Base-by-base conservation (phyloP, 2,113 vertebrate species). In the Calcarius ornatus region DNA sequence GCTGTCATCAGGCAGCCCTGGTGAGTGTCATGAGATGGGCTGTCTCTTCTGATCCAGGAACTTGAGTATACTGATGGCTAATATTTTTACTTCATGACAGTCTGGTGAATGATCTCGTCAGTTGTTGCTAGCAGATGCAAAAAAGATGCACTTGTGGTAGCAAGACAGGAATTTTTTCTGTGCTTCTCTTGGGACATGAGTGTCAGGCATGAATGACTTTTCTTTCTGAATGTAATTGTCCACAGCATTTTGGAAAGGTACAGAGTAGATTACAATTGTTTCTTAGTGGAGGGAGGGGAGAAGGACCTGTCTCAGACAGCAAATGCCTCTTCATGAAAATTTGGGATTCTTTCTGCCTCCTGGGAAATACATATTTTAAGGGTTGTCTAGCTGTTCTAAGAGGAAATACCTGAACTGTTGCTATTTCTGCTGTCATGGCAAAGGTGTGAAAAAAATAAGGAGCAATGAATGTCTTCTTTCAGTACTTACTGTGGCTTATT, bases 101-200 rank as follows among this genome's bases (percentile, higher is more conserved):
- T 81, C 76, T 19, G 15, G 59, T 83, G 85, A 81, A 53, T 86
- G 79, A 86, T 82, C 64, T 95, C 76, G 73, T 86, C 68, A 68
- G 79, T 64, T 86, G 69, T 56, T 95, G 69, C 63, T 81, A 71
- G 79, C 90, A 90, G 79, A 86, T 96, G 77, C 92, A 88, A 54
- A 86, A 96, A 35, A 28, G 5, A 75, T 90, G 71, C 35, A 24
- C 35, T 40, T 77, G 66, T 89, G 84, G 53, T 87, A 82, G 63
- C 64, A 88, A 77, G 50, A 73, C 45, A 85, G 59, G 37, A 54
- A 37, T 65, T 77, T 68, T 94, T 72, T 59, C 45, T 77, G 23
- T 35, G 70, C 77, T 80, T 81, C 11, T 92, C 53, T 76, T 57
- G 80, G 54, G 45, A 72, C 72, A 24, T 12, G 2, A 90, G 81